Conservation (phyloP, 2,113 vertebrate species). For the Sylvietta virens region DNA sequence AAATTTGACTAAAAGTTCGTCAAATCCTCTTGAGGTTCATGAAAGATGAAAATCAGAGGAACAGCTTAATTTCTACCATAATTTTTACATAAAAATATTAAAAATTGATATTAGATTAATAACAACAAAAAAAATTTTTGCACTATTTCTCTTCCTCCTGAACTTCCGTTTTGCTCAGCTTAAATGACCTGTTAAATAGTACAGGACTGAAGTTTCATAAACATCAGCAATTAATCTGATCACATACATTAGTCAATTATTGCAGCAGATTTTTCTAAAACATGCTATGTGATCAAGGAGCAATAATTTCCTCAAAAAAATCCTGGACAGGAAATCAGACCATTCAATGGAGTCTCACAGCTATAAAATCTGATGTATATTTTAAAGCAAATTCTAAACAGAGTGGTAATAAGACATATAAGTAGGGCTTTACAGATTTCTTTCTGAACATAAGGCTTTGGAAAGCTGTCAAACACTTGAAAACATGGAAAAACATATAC, state of each 20-base stretch:
- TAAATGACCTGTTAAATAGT: neutral
- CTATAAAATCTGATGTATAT: neutral
- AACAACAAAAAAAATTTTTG: neutral
- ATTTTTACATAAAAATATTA: neutral
- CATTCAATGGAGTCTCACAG: neutral
- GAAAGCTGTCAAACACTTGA: constrained; percentile 14
- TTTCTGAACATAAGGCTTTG: neutral
- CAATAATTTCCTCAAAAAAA: neutral
- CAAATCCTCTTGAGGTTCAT: neutral
- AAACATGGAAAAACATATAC: neutral
- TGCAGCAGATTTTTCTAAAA: neutral
- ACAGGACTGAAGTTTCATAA: neutral
- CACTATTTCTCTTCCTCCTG: neutral
- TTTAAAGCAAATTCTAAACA: neutral
- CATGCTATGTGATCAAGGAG: neutral
- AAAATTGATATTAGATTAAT: neutral
- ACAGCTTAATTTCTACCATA: neutral
- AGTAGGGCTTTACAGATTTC: neutral
- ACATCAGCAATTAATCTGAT: neutral
- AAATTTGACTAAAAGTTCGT: neutral
- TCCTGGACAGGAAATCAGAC: neutral
- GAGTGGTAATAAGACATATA: neutral
- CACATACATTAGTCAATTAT: neutral
- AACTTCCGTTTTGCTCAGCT: neutral
- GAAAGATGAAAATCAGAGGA: neutral